Evolutionary conservation across 2,888 invertebrate species (phyloP).

Genomic region (Heliconius erato): DNA sequence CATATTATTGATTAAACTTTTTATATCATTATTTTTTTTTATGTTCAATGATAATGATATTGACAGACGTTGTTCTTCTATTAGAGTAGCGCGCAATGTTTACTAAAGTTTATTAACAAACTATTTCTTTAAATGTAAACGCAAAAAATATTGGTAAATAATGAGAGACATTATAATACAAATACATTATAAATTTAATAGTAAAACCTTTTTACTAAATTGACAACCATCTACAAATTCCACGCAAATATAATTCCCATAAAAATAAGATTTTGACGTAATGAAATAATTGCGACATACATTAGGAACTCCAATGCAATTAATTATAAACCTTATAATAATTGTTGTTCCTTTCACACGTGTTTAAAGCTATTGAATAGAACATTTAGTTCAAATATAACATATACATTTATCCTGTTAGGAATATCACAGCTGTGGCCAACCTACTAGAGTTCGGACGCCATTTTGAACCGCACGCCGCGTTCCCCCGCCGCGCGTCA

Average conservation of each 20-base stretch:
- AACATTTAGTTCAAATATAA: background rate
- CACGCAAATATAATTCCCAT: too few species aligned
- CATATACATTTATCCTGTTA: slow-evolving; percentile 17
- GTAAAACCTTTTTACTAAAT: background rate
- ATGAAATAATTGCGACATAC: background rate
- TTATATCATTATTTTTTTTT: background rate
- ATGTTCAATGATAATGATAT: background rate
- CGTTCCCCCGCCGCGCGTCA: slow-evolving; percentile 77
- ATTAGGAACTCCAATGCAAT: background rate
- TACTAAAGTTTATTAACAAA: too few species aligned
- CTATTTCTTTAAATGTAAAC: too few species aligned
- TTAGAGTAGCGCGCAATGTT: background rate
- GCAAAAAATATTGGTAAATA: too few species aligned
- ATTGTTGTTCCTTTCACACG: background rate
- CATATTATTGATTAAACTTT: background rate
- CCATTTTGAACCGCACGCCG: slow-evolving; percentile 76
- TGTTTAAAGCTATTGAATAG: background rate
- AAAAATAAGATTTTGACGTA: too few species aligned
- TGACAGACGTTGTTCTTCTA: background rate
- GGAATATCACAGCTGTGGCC: slow-evolving; percentile 52
- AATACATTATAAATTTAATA: too few species aligned
- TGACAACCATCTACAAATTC: background rate
- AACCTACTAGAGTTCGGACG: slow-evolving; percentile 62
- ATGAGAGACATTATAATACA: too few species aligned
- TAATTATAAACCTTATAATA: background rate